Evolutionary conservation across 2,888 invertebrate genomes (phyloP), one percentile per base, ranked within the genome.

Genomic region (Lasioglossum figueresi): DNA sequence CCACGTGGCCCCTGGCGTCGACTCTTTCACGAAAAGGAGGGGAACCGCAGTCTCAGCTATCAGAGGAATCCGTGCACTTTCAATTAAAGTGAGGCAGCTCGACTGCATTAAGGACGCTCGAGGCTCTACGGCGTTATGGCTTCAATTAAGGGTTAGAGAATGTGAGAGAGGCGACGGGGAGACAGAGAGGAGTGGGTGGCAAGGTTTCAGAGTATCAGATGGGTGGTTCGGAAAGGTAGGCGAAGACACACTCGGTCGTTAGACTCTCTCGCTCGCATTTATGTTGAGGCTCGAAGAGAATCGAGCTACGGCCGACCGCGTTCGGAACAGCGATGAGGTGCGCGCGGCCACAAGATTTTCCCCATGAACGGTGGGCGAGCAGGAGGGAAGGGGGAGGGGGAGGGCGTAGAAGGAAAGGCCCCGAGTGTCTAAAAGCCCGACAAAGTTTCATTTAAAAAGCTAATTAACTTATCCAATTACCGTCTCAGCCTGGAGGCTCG

Each of bases 381-480:
- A n/a, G n/a, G n/a, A n/a, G n/a, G n/a, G n/a, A n/a, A n/a, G n/a
- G 34, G 27, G 45, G 82, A 31, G 34, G 43, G 80, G 70, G 70
- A 68, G 59, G 66, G 66, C 40, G 31, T 43, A 71, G 79, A 52
- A 48, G 43, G 79, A 80, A 79, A 79, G 52, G n/a, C 19, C 68
- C 68, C 27, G 71, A 70, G 79, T 80, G 88, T 87, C 89, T 89
- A 86, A 90, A 90, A 90, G 89, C 88, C 88, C 89, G 90, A 92
- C 88, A 91, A 90, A 88, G 91, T 92, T 92, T 90, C 91, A 91
- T 93, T 93, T 91, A 91, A 91, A 92, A 93, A 92, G 91, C 91
- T 93, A 94, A 94, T 94, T 93, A 93, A 91, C 90, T 93, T 91
- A 92, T 92, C 90, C 91, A 91, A 92, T 92, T 92, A 92, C 91